These are phyloP conservation scores for Helleia helle DNA, from an alignment of 2,888 invertebrate genomes.

Conservation along the genomic window DNA sequence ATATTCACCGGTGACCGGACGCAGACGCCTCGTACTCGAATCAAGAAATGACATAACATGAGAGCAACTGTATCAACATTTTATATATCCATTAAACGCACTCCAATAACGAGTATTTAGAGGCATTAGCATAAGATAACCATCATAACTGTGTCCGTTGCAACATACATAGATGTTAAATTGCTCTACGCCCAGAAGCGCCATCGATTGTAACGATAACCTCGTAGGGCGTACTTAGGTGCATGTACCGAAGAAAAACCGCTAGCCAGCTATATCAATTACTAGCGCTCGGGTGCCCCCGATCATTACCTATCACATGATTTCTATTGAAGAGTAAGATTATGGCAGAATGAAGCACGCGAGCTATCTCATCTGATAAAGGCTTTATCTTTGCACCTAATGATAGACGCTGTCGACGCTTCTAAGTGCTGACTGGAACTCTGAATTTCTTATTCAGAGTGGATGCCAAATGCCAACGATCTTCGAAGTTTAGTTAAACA, in stretches of 20 bases:
- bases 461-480: too few species aligned
- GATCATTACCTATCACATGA: conserved; percentile 66
- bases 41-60: conserved; percentile 3
- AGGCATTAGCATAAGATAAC: conserved; percentile 48
- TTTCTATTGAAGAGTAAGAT: conserved; percentile 46
- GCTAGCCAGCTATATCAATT: conserved; percentile 67
- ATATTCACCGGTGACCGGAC: too few species aligned
- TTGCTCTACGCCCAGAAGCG: conserved; percentile 28
- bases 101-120: conserved; percentile 29
- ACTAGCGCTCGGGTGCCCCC: conserved; percentile 63
- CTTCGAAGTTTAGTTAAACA: too few species aligned
- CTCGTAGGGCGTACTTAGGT: conserved; percentile 43
- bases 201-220: conserved; percentile 29
- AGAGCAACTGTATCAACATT: background rate
- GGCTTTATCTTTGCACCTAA: conserved; percentile 4
- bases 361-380: conserved; percentile 5
- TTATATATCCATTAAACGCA: conserved; percentile 7
- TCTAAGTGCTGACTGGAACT: background rate
- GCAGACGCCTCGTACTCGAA: too few species aligned
- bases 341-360: conserved; percentile 20
- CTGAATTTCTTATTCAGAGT: too few species aligned
- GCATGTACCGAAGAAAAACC: conserved; percentile 50
- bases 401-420: background rate
- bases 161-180: conserved; percentile 35
- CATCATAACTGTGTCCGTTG: conserved; percentile 59